Conservation (phyloP, 1,140 invertebrate genomes). For the Anthonomus grandis region DNA sequence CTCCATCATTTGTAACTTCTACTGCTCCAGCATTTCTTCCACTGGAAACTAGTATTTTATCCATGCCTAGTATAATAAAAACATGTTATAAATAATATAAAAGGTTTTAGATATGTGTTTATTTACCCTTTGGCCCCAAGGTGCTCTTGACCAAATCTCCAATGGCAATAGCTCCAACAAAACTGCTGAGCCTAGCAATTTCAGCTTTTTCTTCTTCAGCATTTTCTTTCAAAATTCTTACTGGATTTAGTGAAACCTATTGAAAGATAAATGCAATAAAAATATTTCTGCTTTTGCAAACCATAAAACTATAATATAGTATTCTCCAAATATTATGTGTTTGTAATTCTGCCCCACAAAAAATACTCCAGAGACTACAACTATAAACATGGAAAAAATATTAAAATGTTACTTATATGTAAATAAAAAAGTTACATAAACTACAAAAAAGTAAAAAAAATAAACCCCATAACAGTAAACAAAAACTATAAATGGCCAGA, state of each 20-base stretch:
- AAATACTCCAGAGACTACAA: too few species aligned
- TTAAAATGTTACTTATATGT: too few species aligned
- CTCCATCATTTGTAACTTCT: conserved; percentile 98
- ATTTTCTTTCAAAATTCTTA: conserved; percentile 89
- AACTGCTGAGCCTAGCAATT: conserved; percentile 91
- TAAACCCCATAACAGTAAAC: too few species aligned
- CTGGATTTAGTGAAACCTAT: conserved; percentile 87
- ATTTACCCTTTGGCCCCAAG: conserved; percentile 93
- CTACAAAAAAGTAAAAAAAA: too few species aligned
- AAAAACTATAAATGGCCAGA: too few species aligned
- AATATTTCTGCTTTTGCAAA: too few species aligned
- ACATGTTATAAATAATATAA: background rate
- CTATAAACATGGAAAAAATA: too few species aligned
- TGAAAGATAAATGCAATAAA: too few species aligned
- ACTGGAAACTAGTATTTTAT: conserved; percentile 93
- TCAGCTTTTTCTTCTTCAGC: conserved; percentile 98
- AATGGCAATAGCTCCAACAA: conserved; percentile 97
- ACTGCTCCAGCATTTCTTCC: conserved; percentile 81
- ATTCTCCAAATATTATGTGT: background rate
- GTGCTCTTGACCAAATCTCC: conserved; percentile 98
- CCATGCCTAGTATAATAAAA: conserved; percentile 87
- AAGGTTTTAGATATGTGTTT: background rate
- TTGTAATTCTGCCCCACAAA: too few species aligned
- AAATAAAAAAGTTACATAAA: too few species aligned
- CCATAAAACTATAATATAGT: too few species aligned